phyloP scores from a whole-genome alignment of 2,888 invertebrate genomes.

The Tholera decimalis region DNA sequence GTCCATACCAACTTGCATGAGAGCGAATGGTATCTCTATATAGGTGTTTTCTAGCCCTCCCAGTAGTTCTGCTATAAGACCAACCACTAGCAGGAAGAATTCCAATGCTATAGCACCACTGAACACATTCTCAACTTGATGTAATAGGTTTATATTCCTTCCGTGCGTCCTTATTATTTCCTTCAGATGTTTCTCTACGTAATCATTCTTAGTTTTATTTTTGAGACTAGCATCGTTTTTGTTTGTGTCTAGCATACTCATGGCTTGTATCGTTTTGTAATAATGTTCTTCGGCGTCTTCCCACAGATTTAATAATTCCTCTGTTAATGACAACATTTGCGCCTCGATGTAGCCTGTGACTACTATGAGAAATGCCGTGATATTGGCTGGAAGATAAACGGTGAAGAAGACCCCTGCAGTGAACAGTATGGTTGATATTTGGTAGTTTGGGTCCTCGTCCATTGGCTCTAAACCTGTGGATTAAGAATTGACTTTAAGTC shows the following conservation, averaged over 20 bases:
- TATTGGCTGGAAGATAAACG: constrained; percentile 71
- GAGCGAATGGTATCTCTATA: constrained; percentile 71
- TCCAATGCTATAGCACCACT: constrained; percentile 71
- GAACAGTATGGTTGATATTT: constrained; percentile 68
- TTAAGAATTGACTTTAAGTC: not conserved
- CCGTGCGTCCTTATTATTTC: constrained; percentile 51
- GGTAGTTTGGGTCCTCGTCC: constrained; percentile 76
- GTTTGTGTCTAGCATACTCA: not conserved
- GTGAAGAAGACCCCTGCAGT: constrained; percentile 62
- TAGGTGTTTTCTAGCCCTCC: constrained; percentile 76
- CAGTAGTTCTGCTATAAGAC: constrained; percentile 72
- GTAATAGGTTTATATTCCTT: constrained; percentile 66
- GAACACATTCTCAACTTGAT: constrained; percentile 66
- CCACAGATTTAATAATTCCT: constrained; percentile 76
- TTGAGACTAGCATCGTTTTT: constrained; percentile 4
- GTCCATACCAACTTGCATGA: constrained; percentile 73
- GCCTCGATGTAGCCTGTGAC: constrained; percentile 78
- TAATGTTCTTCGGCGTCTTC: constrained; percentile 68
- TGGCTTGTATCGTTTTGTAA: constrained; percentile 58
- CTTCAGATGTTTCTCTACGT: constrained; percentile 41
- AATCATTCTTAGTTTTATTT: constrained; percentile 42
- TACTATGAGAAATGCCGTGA: constrained; percentile 74
- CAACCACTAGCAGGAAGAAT: constrained; percentile 69
- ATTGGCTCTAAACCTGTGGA: constrained; percentile 78
- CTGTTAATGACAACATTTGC: constrained; percentile 75